Base-by-base conservation (phyloP, 2,888 invertebrate species). In the Cerastis leucographa region DNA sequence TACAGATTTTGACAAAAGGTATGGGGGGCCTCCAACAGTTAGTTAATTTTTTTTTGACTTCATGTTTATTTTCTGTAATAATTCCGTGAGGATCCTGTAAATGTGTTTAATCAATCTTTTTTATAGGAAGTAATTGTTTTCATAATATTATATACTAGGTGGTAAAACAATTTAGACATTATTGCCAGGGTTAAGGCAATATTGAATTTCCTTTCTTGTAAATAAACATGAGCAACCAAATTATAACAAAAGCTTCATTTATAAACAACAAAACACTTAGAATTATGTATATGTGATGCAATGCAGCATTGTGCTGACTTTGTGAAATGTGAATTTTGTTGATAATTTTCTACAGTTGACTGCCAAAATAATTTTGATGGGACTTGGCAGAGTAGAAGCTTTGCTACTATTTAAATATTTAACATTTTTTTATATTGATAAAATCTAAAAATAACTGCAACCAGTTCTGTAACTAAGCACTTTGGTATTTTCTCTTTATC, bases 191-290 rank as follows among this genome's bases (percentile, higher is more conserved):
- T n/a, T n/a, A 11, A 3, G 12, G 14, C 25, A 56, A 25, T 56
- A 25, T 29, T 17, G 25, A 56, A 56, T 56, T 54, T 56, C 14
- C 17, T n/a, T 40, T 40, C 2, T 62, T 62, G n/a, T 12, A 22
- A 22, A 62, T 40, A 40, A 62, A 40, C 29, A 29, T 22, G 25
- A 42, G 56, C 22, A 6, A 22, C 29, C 6, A 7, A n/a, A 59
- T 44, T 51, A n/a, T 29, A 74, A 51, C 9, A 62, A 62, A 62
- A 42, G 19, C 61, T 62, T 51, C 14, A 29, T 71, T 74, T 71
- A 40, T 29, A 17, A 22, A n/a, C 42, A 9, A 22, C 59, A 64
- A 42, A 42, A 40, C 17, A 17, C 46, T 42, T n/a, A 1, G 42
- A 42, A 42, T 29, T 49, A 6, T 66, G 49, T 17, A 66, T 22